These are phyloP conservation scores for Myripristis murdjan DNA, from an alignment of 2,797 vertebrate species.

Conservation along the genomic window DNA sequence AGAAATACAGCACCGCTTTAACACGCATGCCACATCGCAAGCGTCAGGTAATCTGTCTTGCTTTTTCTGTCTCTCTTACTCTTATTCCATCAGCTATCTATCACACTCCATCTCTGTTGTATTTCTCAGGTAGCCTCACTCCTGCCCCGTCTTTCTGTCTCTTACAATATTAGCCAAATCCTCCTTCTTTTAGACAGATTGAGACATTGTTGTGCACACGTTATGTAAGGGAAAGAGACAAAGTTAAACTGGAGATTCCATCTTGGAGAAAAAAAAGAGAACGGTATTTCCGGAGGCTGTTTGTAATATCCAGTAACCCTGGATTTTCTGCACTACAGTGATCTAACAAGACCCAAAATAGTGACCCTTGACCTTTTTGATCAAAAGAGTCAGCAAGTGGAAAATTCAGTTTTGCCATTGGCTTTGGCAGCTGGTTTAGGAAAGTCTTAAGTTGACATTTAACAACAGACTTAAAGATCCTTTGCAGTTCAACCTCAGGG, in stretches of 20 bases:
- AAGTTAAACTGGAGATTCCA: slow-evolving; percentile 58
- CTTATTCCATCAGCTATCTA: slow-evolving; percentile 70
- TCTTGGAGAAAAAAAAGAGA: slow-evolving; percentile 42
- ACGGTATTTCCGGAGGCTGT: slow-evolving; percentile 4
- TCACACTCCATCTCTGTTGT: slow-evolving; percentile 67
- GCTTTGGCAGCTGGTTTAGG: slow-evolving; percentile 13
- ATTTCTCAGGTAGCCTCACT: slow-evolving; percentile 35
- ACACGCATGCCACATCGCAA: slow-evolving; percentile 83
- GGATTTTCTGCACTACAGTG: slow-evolving; percentile 10
- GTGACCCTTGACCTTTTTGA: slow-evolving; percentile 26
- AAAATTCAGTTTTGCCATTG: slow-evolving; percentile 25
- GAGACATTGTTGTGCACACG: slow-evolving; percentile 57
- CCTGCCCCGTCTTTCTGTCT: slow-evolving; percentile 19
- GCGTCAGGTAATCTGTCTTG: slow-evolving; percentile 87
- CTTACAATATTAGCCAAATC: slow-evolving; percentile 32
- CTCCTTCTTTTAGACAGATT: slow-evolving; percentile 40
- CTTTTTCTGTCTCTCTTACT: slow-evolving; percentile 65
- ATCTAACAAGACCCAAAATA: slow-evolving; percentile 5
- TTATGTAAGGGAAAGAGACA: slow-evolving; percentile 47
- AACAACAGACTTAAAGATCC: slow-evolving; percentile 1
- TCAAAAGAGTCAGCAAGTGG: slow-evolving; percentile 23
- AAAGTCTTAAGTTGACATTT: slow-evolving; percentile 26
- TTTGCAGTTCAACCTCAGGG: slow-evolving; percentile 17
- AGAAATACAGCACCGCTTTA: slow-evolving; percentile 80
- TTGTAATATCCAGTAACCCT: slow-evolving; percentile 36